Percentiles rank a stretch among this genome's conserved stretches.
Conservation (phyloP, 2,888 invertebrate genomes). For the Melieria crassipennis region DNA sequence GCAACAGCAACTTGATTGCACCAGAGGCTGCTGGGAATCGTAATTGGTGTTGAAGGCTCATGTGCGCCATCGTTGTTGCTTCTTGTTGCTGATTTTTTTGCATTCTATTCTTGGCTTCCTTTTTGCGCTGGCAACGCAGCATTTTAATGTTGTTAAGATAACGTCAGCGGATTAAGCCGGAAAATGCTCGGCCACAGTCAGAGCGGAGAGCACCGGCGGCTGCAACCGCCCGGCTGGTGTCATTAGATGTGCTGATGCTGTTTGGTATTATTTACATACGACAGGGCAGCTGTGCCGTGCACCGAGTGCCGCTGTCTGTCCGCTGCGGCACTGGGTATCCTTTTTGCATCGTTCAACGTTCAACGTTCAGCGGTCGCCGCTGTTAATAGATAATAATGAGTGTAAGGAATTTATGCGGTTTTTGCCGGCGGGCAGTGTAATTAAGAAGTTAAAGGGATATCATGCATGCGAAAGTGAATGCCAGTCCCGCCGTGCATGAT, state of each 20-base stretch:
- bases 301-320: neutral
- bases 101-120: constrained; percentile 34
- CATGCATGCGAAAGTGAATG: constrained; percentile 23
- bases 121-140: constrained; percentile 1
- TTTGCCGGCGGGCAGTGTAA: constrained; percentile 54
- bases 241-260: constrained; percentile 51
- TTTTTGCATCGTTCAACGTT: no score
- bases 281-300: neutral
- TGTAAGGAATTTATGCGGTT: constrained; percentile 38
- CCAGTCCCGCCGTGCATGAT: no score
- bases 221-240: constrained; percentile 41
- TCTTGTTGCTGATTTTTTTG: constrained; percentile 1
- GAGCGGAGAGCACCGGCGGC: constrained; percentile 11
- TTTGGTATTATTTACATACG: constrained; percentile 24
- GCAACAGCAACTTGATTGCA: neutral
- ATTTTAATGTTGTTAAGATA: constrained; percentile 35
- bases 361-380: constrained; percentile 36
- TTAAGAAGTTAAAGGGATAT: constrained; percentile 56
- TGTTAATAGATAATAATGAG: constrained; percentile 58
- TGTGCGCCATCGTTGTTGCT: no score
- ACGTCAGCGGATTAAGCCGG: neutral
- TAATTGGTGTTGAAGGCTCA: constrained; percentile 48
- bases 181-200: neutral
- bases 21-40: constrained; percentile 46
- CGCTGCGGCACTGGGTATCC: neutral